Base-by-base conservation (phyloP, 2,113 vertebrate species). In the Nerophis ophidion region DNA sequence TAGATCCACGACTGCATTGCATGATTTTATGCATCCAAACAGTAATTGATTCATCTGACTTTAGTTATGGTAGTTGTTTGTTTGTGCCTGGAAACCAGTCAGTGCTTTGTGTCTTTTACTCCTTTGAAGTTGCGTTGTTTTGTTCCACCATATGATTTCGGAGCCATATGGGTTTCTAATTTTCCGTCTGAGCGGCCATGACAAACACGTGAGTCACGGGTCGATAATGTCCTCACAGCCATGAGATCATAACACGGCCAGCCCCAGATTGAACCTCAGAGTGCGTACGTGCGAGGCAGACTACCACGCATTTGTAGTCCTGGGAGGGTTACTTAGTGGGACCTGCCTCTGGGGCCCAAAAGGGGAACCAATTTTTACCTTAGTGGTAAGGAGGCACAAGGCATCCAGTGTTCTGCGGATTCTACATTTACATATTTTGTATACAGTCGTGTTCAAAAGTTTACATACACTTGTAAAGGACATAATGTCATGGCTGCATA, bases 171-270 rank as follows among this genome's bases (percentile, higher is more conserved):
- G 67, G 72, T 65, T 74, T 77, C 75, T 75, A 8, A 79, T 82
- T 75, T 82, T 80, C 75, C 64, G 52, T 83, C 66, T 83, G 75
- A 61, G 72, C 72, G 1, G 57, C 63, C 72, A 62, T 82, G 72
- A 83, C 78, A 78, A 79, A 84, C 70, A 68, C 70, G 70, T 86
- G 82, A 86, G 80, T 88, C 85, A 85, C 44, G 38, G 77, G 76
- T 84, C 70, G 60, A 82, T 87, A 80, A n/a, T 48, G 66, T 76
- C 76, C 76, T 81, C 57, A 2, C 75, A 74, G 61, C 77, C 78
- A 86, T 85, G 80, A 88, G 76, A 82, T 86, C 84, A 87, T 86
- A 72, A 79, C 62, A 73, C 75, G 55, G 44, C 10, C 75, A 63
- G 82, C 74, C 82, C 65, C 11, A 57, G 80, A 78, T 76, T 81